These are phyloP conservation scores for Brachionus plicatilis DNA, from an alignment of 1,140 invertebrate species.

Conservation along the genomic window DNA sequence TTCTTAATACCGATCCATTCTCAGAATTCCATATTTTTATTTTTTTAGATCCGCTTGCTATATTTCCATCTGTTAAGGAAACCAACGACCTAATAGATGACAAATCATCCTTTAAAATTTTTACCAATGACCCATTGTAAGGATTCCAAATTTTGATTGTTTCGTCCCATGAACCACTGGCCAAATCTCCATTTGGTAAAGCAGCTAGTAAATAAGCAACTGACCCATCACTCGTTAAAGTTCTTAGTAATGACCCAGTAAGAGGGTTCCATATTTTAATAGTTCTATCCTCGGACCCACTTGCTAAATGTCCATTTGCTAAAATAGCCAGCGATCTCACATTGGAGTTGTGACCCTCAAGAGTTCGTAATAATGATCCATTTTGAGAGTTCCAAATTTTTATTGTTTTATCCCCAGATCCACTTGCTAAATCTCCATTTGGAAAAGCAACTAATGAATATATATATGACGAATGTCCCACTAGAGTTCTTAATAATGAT, in stretches of 20 bases:
- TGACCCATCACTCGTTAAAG: not conserved
- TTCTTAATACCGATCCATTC: not conserved
- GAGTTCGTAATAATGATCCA: not conserved
- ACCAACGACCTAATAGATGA: not conserved
- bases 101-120: not conserved
- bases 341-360: not conserved
- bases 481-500: too few species aligned
- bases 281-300: not conserved
- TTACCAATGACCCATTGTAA: not conserved
- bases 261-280: not conserved
- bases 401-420: too few species aligned
- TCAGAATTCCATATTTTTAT: not conserved
- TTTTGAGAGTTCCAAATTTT: not conserved
- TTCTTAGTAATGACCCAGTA: not conserved
- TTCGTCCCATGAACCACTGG: not conserved
- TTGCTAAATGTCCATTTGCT: not conserved
- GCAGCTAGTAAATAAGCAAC: not conserved
- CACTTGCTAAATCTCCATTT: too few species aligned
- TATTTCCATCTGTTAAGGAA: not conserved
- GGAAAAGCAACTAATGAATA: too few species aligned
- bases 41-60: not conserved
- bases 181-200: not conserved
- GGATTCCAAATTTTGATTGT: slow-evolving; percentile 13
- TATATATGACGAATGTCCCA: too few species aligned
- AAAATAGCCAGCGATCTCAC: not conserved